Percentiles rank a stretch among this genome's conserved stretches.
Evolutionary conservation across 2,113 vertebrate species (phyloP).

Genomic region (Telmatochromis brichardi): DNA sequence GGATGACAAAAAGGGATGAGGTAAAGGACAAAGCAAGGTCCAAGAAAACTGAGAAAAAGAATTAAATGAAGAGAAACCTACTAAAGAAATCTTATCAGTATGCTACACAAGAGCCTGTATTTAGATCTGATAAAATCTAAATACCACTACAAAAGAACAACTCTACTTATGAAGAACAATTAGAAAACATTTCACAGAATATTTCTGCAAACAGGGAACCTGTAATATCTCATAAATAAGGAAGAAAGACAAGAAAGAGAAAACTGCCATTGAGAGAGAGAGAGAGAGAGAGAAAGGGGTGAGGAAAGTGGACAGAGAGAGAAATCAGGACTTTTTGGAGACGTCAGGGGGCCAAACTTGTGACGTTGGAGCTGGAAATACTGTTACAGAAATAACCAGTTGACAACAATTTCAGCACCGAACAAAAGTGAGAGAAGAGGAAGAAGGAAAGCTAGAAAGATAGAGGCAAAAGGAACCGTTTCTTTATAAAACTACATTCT

Average conservation of each 20-base stretch:
- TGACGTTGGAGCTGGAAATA: conserved; percentile 55
- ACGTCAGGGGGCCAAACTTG: conserved; percentile 30
- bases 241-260: conserved; percentile 17
- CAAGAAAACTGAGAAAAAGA: not conserved
- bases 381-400: conserved; percentile 54
- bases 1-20: conserved; percentile 47
- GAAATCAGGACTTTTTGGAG: conserved; percentile 38
- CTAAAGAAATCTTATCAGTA: conserved; percentile 61
- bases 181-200: conserved; percentile 43
- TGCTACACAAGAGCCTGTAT: conserved; percentile 55
- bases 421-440: conserved; percentile 36
- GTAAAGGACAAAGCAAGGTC: conserved; percentile 20
- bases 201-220: conserved; percentile 52
- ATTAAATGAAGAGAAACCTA: conserved; percentile 20
- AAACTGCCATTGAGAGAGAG: conserved; percentile 7
- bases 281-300: not conserved
- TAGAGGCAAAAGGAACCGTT: not conserved
- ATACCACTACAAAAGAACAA: conserved; percentile 50
- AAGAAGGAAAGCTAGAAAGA: conserved; percentile 13
- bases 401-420: conserved; percentile 34
- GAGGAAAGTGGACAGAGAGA: conserved; percentile 12
- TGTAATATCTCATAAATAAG: conserved; percentile 34
- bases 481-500: not conserved
- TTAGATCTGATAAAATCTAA: conserved; percentile 62
- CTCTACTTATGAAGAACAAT: conserved; percentile 39